Conservation (phyloP, 2,113 vertebrate genomes). For the Stigmatopora argus region DNA sequence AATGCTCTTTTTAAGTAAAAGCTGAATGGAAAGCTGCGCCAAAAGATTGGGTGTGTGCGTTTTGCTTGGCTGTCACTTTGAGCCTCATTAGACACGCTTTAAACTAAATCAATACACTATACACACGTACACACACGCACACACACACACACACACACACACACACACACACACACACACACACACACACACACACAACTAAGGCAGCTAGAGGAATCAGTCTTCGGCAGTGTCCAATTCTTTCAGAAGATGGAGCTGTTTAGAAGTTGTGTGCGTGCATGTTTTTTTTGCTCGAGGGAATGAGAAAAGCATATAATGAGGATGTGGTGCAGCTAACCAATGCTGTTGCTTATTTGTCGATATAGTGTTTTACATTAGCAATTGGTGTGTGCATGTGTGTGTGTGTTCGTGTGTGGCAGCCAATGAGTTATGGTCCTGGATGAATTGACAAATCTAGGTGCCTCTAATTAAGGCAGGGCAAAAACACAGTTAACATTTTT, state of each 20-base stretch:
- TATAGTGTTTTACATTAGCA: not conserved
- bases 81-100: slow-evolving; percentile 12
- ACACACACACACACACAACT: not conserved
- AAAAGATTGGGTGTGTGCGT: not conserved
- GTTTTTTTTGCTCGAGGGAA: not conserved
- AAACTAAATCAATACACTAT: slow-evolving; percentile 6
- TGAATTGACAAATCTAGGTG: no score
- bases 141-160: not conserved
- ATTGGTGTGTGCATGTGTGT: not conserved
- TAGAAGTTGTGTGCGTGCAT: not conserved
- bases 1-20: slow-evolving; percentile 2
- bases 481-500: no score
- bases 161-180: not conserved
- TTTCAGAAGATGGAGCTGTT: slow-evolving; percentile 2
- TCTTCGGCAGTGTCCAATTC: slow-evolving; percentile 9
- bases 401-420: not conserved
- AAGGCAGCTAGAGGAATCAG: not conserved
- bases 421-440: not conserved
- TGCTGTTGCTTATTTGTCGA: not conserved
- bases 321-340: not conserved
- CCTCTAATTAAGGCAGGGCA: no score
- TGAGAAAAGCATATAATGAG: slow-evolving; percentile 1
- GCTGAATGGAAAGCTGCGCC: not conserved
- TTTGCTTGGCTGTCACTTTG: slow-evolving; percentile 9
- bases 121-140: not conserved